These are phyloP conservation scores for Anoplophora glabripennis DNA, from an alignment of 1,140 invertebrate species.

Conservation along the genomic window DNA sequence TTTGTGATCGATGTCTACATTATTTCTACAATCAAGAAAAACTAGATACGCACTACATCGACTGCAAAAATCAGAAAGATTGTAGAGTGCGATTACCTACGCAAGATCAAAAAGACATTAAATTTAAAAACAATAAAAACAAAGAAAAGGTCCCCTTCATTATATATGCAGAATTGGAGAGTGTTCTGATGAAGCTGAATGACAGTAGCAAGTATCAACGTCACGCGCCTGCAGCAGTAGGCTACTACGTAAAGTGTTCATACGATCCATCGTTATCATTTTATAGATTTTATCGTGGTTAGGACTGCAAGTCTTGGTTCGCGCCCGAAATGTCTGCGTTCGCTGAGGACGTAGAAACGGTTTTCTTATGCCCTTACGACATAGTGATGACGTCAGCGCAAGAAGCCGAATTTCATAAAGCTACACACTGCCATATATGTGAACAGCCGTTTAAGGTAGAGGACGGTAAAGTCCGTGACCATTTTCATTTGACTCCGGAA, in stretches of 20 bases:
- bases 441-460: background rate
- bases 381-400: background rate
- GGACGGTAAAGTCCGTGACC: background rate
- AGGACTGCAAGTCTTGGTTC: slow-evolving; percentile 35
- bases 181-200: background rate
- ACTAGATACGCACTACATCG: slow-evolving; percentile 24
- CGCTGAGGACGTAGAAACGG: slow-evolving; percentile 29
- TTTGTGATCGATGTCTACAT: slow-evolving; percentile 40
- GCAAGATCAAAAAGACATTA: slow-evolving; percentile 19
- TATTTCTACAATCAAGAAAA: slow-evolving; percentile 30
- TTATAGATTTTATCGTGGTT: slow-evolving; percentile 26
- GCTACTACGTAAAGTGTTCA: slow-evolving; percentile 12
- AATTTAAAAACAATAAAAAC: slow-evolving; percentile 35
- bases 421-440: slow-evolving; percentile 11
- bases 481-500: background rate
- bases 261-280: slow-evolving; percentile 26
- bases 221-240: slow-evolving; percentile 37
- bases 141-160: slow-evolving; percentile 38
- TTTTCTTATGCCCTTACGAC: slow-evolving; percentile 32
- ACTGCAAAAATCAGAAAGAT: slow-evolving; percentile 17
- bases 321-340: slow-evolving; percentile 21
- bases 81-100: background rate
- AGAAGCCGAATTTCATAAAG: background rate
- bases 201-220: slow-evolving; percentile 29
- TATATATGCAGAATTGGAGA: slow-evolving; percentile 40